phyloP scores from a whole-genome alignment of 2,797 vertebrate genomes.

The Hydrophis major region DNA sequence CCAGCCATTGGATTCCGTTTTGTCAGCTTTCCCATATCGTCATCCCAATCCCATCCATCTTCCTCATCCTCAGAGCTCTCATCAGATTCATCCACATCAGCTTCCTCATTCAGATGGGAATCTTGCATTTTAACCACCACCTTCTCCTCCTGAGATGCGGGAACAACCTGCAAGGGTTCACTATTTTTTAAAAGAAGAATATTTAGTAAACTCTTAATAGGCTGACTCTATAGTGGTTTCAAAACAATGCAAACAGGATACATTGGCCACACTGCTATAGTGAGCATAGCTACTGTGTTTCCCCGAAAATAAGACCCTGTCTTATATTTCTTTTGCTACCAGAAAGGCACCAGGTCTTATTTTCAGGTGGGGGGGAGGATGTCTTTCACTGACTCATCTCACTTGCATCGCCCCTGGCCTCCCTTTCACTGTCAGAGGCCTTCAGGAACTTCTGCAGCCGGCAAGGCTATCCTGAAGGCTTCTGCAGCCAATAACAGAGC shows the following conservation, averaged over 20 bases:
- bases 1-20: constrained; percentile 69
- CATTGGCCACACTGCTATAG: neutral
- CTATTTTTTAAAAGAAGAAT: constrained; percentile 53
- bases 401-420: too few species aligned
- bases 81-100: constrained; percentile 54
- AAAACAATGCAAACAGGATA: fast-evolving
- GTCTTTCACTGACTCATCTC: too few species aligned
- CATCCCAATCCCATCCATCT: constrained; percentile 82
- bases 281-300: neutral
- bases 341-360: too few species aligned
- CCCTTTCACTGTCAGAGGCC: too few species aligned
- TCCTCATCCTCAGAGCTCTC: constrained; percentile 66
- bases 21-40: constrained; percentile 71
- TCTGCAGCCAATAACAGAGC: too few species aligned
- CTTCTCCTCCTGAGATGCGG: constrained; percentile 12
- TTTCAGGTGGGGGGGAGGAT: too few species aligned
- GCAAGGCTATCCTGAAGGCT: too few species aligned
- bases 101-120: neutral
- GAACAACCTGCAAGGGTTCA: constrained; percentile 39
- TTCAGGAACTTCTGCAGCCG: too few species aligned
- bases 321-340: too few species aligned
- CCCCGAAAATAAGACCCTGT: too few species aligned
- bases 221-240: neutral
- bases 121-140: constrained; percentile 34
- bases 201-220: neutral